Conservation (phyloP, 2,888 invertebrate species). For the Volucella zonaria region DNA sequence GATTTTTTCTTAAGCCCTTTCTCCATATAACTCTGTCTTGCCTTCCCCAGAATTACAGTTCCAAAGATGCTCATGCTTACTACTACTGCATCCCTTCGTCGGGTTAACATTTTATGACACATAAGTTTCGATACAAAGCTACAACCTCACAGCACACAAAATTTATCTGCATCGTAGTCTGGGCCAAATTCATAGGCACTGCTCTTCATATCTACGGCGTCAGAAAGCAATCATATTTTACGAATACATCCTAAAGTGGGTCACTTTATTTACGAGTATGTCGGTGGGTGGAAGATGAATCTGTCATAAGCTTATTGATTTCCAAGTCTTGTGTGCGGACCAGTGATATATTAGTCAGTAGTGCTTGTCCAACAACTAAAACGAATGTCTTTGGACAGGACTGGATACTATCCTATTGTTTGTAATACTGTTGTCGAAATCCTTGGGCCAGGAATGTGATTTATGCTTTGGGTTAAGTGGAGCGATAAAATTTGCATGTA, state of each 20-base stretch:
- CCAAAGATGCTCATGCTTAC: constrained; percentile 38
- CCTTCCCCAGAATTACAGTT: constrained; percentile 5
- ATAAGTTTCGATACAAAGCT: constrained; percentile 42
- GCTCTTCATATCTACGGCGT: constrained; percentile 30
- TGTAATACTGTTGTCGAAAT: not conserved
- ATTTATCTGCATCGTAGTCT: constrained; percentile 15
- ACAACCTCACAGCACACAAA: constrained; percentile 27
- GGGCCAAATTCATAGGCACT: constrained; percentile 40
- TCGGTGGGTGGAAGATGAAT: constrained; percentile 36
- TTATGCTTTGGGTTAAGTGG: constrained; percentile 23
- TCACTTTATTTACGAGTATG: constrained; percentile 9
- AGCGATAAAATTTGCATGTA: not conserved
- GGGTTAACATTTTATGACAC: constrained; percentile 37
- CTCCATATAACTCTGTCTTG: not conserved
- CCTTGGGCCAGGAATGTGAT: constrained; percentile 20
- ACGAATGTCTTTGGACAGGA: not conserved
- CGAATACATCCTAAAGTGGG: constrained; percentile 12
- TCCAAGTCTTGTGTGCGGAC: not conserved
- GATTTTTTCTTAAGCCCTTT: too few species aligned
- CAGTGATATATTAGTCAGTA: constrained; percentile 11
- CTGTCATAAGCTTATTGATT: constrained; percentile 45
- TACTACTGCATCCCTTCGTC: not conserved
- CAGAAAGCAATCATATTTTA: not conserved
- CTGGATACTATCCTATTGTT: constrained; percentile 15
- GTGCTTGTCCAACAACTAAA: constrained; percentile 1